Evolutionary conservation across 2,797 vertebrate species (phyloP), one percentile per base, ranked within the genome.

Genomic region (Masticophis lateralis): DNA sequence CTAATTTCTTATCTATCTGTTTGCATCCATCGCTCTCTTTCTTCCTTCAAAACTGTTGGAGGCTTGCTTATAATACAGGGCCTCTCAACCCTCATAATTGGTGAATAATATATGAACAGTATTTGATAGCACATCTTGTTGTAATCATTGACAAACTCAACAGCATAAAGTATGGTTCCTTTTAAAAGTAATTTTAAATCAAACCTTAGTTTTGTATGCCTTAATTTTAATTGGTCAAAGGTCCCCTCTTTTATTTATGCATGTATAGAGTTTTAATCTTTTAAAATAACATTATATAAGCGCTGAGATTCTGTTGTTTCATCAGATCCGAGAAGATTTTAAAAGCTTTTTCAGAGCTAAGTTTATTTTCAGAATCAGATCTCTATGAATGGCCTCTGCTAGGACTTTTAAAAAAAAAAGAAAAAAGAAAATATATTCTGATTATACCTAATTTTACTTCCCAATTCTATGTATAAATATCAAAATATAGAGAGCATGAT

Each of bases 321-420:
- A 61, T n/a, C 55, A 53, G 5, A 25, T 25, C 63, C 6, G 8
- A 56, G 60, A 56, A 43, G 53, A 53, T 88, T 61, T 83, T 43
- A 86, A 87, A 14, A 86, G 56, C 11, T 25, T 86, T 86, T 63
- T 27, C 22, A 66, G 55, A 57, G 43, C 4, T 63, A 8, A 28
- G 93, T 14, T 20, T 91, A 92, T 25, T 59, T 28, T 93, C 96
- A 93, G 89, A 95, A 94, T 93, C 32, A 88, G 4, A 14, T 28
- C 5, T 94, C 93, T 91, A 18, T 51, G 79, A 87, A 47, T 90
- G 11, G 14, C 63, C n/a, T 53, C 32, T 53, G 51, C 11, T 61
- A 55, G 18, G 87, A 18, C 25, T 83, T 28, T 55, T n/a, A 2
- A 6, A 13, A 27, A 27, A 2, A 1, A 53, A 18, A 27, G 13